Evolutionary conservation across 1,140 invertebrate species (phyloP).

Genomic region (Oryctes rhinoceros): DNA sequence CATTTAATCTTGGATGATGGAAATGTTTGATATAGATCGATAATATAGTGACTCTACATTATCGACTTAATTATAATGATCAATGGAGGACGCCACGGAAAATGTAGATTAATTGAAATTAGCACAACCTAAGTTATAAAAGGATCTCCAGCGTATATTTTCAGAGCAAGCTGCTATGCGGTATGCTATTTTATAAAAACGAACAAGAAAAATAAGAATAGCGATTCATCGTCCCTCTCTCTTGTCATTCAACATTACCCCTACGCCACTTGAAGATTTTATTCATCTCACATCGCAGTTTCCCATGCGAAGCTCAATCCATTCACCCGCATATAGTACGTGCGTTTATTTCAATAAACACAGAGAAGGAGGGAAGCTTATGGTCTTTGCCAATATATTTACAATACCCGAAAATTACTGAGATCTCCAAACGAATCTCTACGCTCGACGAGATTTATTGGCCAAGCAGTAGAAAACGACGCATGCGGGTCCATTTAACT

Average conservation of each 20-base stretch:
- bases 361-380: not conserved
- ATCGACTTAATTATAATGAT: no score
- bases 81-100: no score
- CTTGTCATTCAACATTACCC: not conserved
- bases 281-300: not conserved
- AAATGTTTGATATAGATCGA: no score
- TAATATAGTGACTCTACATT: no score
- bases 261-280: not conserved
- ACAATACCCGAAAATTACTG: not conserved
- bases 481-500: slow-evolving; percentile 11
- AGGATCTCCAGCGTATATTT: no score
- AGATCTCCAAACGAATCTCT: not conserved
- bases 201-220: not conserved
- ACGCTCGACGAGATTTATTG: not conserved
- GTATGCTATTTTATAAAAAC: not conserved
- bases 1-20: no score
- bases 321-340: not conserved
- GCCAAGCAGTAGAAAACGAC: not conserved
- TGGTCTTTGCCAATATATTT: not conserved
- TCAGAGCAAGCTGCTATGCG: no score
- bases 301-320: not conserved
- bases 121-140: no score
- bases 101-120: no score
- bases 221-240: not conserved
- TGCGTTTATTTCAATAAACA: not conserved